Base-by-base conservation (phyloP, 2,888 invertebrate species). In the Aspidiotus destructor region DNA sequence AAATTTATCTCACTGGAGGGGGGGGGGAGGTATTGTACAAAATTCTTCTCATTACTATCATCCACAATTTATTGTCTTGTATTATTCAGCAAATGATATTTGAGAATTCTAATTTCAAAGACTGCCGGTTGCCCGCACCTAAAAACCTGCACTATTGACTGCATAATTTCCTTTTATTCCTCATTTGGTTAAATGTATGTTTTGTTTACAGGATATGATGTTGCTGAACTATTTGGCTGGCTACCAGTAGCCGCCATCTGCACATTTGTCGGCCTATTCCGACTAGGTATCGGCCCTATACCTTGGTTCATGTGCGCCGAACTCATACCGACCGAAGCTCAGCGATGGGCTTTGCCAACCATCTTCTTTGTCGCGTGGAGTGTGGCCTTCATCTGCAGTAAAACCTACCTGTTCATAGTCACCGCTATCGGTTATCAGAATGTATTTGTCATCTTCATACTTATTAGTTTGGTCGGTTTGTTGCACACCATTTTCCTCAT, bases 261-360 rank as follows among this genome's bases (percentile, higher is more conserved):
- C 9, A 65, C 77, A 7, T 78, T 76, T 72, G 76, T 78, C n/a
- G 70, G 75, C 6, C 75, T 75, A 2, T 79, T 78, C 73, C 75
- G 75, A 2, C 76, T 78, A 71, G 79, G 79, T 3, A 75, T 75
- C 62, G 79, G 79, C 0, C 79, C 79, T 7, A 75, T 79, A 41
- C 79, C 79, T 13, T 79, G 78, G 78, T 73, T 78, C 57, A 75
- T 79, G 73, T 76, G 78, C 76, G 73, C 79, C 16, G 79, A 79
- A 73, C 71, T 79, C 44, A 40, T 69, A 11, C 68, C 71, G 13
- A 40, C 63, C 10, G 62, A 68, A 61, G 55, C 69, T 15, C 69
- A 69, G 48, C 55, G 61, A 28, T 69, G 69, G 69, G 69, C 69
- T 28, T 41, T 62, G 44, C 62, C 69, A 9, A 62, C 55, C 16